phyloP scores from a whole-genome alignment of 2,888 invertebrate species.

The Lordiphosa andalusiaca region DNA sequence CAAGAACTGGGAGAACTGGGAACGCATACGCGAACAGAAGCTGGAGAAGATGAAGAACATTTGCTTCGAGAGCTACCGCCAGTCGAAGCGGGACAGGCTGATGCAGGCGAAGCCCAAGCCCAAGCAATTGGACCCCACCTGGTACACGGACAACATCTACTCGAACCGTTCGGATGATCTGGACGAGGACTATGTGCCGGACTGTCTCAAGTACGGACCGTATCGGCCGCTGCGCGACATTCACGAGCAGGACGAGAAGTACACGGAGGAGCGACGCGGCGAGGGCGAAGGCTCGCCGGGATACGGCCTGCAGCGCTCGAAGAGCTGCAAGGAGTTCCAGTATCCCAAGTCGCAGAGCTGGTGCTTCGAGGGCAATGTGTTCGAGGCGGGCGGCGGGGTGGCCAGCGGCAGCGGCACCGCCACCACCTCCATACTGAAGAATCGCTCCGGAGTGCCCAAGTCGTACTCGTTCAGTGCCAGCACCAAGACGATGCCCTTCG shows the following conservation, averaged over 20 bases:
- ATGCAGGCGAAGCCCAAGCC: slow-evolving; percentile 77
- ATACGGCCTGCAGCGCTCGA: slow-evolving; percentile 77
- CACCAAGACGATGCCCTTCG: slow-evolving; percentile 79
- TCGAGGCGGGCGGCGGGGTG: slow-evolving; percentile 52
- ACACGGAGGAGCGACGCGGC: slow-evolving; percentile 64
- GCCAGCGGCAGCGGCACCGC: slow-evolving; percentile 31
- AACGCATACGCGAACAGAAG: slow-evolving; percentile 80
- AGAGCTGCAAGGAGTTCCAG: slow-evolving; percentile 79
- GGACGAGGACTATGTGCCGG: slow-evolving; percentile 79
- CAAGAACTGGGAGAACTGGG: slow-evolving; percentile 81
- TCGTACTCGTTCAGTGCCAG: slow-evolving; percentile 80
- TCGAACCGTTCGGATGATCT: slow-evolving; percentile 80
- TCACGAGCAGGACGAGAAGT: slow-evolving; percentile 76
- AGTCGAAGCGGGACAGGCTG: slow-evolving; percentile 78
- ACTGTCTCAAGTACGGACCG: slow-evolving; percentile 77
- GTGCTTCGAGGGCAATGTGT: slow-evolving; percentile 77
- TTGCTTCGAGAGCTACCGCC: slow-evolving; percentile 80
- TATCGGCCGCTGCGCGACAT: slow-evolving; percentile 77
- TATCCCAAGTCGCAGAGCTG: slow-evolving; percentile 80
- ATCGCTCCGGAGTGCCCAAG: slow-evolving; percentile 78
- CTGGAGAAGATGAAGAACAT: slow-evolving; percentile 80
- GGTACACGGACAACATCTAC: slow-evolving; percentile 81
- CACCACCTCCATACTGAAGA: slow-evolving; percentile 75
- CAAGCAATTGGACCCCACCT: slow-evolving; percentile 78
- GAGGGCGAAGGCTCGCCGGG: slow-evolving; percentile 75